phyloP scores from a whole-genome alignment of 2,888 invertebrate species.

The Stenichneumon culpator region DNA sequence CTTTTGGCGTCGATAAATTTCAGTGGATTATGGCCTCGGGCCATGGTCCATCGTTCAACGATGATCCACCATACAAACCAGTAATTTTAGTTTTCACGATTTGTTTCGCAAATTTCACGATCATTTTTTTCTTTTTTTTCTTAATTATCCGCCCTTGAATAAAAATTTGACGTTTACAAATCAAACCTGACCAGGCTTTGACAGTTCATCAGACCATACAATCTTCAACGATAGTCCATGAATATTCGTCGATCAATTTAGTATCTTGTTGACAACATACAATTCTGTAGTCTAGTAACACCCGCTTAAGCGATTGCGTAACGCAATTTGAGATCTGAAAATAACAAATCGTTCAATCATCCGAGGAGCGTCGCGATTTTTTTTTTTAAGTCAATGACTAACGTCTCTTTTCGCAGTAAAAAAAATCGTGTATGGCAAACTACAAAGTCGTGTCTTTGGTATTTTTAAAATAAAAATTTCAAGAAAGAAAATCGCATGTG shows the following conservation, averaged over 20 bases:
- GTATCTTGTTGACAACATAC: neutral
- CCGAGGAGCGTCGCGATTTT: neutral
- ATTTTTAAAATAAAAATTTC: no score
- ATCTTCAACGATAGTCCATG: neutral
- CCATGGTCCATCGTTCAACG: constrained; percentile 69
- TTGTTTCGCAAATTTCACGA: neutral
- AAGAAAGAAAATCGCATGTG: no score
- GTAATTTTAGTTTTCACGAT: constrained; percentile 63
- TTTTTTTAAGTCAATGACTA: neutral
- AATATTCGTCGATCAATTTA: neutral
- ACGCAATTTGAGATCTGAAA: constrained; percentile 3
- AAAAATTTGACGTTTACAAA: constrained; percentile 11
- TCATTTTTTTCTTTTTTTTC: neutral
- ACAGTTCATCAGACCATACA: neutral
- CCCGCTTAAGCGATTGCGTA: constrained; percentile 1
- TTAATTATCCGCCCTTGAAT: neutral
- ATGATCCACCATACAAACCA: constrained; percentile 63
- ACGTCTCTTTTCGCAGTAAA: no score
- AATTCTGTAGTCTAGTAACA: neutral
- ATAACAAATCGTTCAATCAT: constrained; percentile 24
- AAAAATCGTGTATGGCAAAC: no score
- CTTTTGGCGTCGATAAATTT: constrained; percentile 69
- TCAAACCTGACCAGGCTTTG: constrained; percentile 4
- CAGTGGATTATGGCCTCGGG: constrained; percentile 74
- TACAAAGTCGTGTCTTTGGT: no score